Percentiles rank a stretch among this genome's conserved stretches.
These are phyloP conservation scores for Drosophila neutralis DNA, from an alignment of 2,888 invertebrate species.

Conservation along the genomic window DNA sequence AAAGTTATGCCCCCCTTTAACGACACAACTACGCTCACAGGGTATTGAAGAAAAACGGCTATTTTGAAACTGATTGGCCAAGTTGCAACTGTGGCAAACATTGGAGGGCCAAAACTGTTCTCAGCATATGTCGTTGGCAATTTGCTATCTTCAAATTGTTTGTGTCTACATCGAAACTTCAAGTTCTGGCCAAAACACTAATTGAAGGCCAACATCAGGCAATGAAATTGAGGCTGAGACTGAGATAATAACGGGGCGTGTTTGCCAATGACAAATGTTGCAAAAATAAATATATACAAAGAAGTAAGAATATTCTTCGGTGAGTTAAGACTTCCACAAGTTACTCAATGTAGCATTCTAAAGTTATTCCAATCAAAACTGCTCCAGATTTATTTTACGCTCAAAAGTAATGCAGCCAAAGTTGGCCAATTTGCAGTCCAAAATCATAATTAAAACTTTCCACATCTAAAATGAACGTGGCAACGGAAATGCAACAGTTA, in stretches of 20 bases:
- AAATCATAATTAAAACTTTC: not conserved
- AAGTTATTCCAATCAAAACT: not conserved
- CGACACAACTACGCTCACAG: conserved; percentile 1
- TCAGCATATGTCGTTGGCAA: conserved; percentile 68
- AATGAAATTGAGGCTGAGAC: conserved; percentile 28
- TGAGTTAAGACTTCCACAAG: not conserved
- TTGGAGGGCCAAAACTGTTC: conserved; percentile 28
- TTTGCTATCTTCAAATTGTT: conserved; percentile 60
- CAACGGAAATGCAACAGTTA: not conserved
- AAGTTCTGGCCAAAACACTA: conserved; percentile 56
- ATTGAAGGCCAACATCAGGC: conserved; percentile 63
- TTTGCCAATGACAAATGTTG: conserved; percentile 13
- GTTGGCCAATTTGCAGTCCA: not conserved
- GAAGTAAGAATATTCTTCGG: not conserved
- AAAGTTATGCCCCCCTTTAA: not conserved
- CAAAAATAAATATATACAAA: not conserved
- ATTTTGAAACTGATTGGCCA: conserved; percentile 58
- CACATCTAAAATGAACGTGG: not conserved
- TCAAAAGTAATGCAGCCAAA: not conserved
- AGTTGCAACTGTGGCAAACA: conserved; percentile 38
- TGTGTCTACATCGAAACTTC: conserved; percentile 47
- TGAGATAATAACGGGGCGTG: conserved; percentile 27
- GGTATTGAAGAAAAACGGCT: conserved; percentile 22
- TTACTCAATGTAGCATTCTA: not conserved
- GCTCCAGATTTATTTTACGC: not conserved